A percentile compares a stretch with the other conserved stretches of the same genome.
These are phyloP conservation scores for Hozukius guyotensis DNA, from an alignment of 2,797 vertebrate species.

Conservation along the genomic window DNA sequence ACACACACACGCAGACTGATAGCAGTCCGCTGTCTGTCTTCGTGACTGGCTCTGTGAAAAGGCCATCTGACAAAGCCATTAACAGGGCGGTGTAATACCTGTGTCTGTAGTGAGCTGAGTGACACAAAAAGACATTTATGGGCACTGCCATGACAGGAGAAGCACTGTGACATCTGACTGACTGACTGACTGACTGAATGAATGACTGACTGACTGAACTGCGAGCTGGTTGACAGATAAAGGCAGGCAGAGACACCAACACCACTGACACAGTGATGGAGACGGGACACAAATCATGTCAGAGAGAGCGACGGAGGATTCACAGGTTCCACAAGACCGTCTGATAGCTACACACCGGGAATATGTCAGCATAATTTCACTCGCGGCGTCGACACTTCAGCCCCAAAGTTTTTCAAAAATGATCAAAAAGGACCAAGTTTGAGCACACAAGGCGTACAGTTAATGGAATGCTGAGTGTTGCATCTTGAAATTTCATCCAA, in stretches of 20 bases:
- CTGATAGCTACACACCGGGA: conserved; percentile 8
- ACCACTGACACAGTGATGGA: conserved; percentile 49
- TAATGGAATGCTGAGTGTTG: conserved; percentile 31
- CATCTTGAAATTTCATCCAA: conserved; percentile 38
- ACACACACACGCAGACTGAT: conserved; percentile 50
- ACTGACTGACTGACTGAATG: conserved; percentile 26
- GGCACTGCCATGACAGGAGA: conserved; percentile 70
- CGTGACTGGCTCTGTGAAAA: conserved; percentile 75
- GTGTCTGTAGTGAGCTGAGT: conserved; percentile 70
- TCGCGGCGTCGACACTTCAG: conserved; percentile 27
- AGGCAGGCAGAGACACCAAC: conserved; percentile 48
- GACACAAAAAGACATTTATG: conserved; percentile 78
- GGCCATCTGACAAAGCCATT: conserved; percentile 84
- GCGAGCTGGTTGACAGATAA: conserved; percentile 53
- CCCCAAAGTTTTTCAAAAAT: conserved; percentile 42
- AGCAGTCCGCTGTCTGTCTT: conserved; percentile 67
- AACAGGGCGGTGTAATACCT: conserved; percentile 78
- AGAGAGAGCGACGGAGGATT: conserved; percentile 27
- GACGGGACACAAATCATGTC: conserved; percentile 39
- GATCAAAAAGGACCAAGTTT: conserved; percentile 39
- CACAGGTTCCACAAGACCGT: conserved; percentile 8
- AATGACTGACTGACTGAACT: conserved; percentile 53
- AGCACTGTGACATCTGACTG: conserved; percentile 59
- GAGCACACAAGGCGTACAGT: conserved; percentile 12
- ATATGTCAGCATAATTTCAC: conserved; percentile 28